These are phyloP conservation scores for Eupleurogrammus muticus DNA, from an alignment of 2,797 vertebrate genomes.

Conservation along the genomic window DNA sequence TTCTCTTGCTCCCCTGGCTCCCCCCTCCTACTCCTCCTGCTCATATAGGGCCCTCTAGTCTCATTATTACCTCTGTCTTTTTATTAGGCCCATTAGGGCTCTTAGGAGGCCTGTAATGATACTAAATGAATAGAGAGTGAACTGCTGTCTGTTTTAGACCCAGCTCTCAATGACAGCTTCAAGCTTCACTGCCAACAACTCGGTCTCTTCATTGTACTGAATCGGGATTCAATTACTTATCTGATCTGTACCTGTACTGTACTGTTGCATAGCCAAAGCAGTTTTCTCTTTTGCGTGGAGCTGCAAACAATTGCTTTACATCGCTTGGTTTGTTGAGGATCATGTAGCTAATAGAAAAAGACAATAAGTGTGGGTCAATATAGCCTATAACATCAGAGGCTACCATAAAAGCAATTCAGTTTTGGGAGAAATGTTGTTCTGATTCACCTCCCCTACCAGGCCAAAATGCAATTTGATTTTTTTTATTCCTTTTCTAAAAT, in stretches of 20 bases:
- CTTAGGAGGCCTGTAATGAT: conserved; percentile 84
- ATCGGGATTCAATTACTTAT: conserved; percentile 68
- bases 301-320: conserved; percentile 42
- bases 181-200: conserved; percentile 76
- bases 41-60: conserved; percentile 77
- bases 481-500: too few relatives aligned
- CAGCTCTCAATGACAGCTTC: conserved; percentile 78
- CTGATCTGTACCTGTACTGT: conserved; percentile 61
- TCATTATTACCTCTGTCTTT: conserved; percentile 85
- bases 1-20: conserved; percentile 62
- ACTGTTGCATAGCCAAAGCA: conserved; percentile 35
- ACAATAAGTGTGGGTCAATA: conserved; percentile 1
- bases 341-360: conserved; percentile 4
- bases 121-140: conserved; percentile 84
- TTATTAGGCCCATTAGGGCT: conserved; percentile 85
- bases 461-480: background rate
- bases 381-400: background rate
- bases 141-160: conserved; percentile 81
- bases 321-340: background rate
- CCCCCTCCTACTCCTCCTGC: conserved; percentile 57
- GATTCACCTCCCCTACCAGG: background rate
- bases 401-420: background rate
- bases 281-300: conserved; percentile 13
- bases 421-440: too few relatives aligned
- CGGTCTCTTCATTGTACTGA: conserved; percentile 68